Evolutionary conservation across 1,140 invertebrate genomes (phyloP), one percentile per base, ranked within the genome.

Genomic region (Drosophila micromelanica): DNA sequence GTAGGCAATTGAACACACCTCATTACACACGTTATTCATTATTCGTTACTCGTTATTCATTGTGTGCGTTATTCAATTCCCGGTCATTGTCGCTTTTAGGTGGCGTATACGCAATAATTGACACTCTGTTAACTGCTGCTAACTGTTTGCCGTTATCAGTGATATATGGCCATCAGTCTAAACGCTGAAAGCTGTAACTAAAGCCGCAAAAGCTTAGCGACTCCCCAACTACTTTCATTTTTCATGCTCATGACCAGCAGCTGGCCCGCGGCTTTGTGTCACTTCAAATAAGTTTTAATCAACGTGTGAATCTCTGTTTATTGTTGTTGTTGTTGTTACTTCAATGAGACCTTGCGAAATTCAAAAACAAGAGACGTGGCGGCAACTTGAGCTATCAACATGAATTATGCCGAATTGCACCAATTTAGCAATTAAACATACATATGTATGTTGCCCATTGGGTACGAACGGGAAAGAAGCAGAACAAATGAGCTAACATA

Each of bases 381-480:
- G 27, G 27, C 27, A 27, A 56, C 56, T 64, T 15, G 23, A 61
- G 46, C 65, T 74, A 86, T 86, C 82, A 67, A 67, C 65, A 76
- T 86, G 71, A 86, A 87, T 86, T 89, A 87, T 87, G 78, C 75
- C 67, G 84, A 86, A 89, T 86, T 86, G 82, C 84, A 86, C 82
- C 82, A 86, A 86, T 86, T 86, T 86, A 76, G 78, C 84, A 86
- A 86, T 86, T 86, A 86, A 89, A 79, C 84, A 87, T 86, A 79
- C 84, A 87, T 86, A 69, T 78, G 81, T 80, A 60, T 38, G 17
- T 38, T 60, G 57, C 55, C 46, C 63, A 57, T 65, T 60, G 48
- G 27, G 64, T 56, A 70, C 49, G 69, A 76, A 68, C 67, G 67
- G 64, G 48, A 61, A 43, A 60, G 76, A 70, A 63, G 43, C 69